Evolutionary conservation across 2,797 vertebrate genomes (phyloP), one percentile per base, ranked within the genome.

Genomic region (Momotus momota): DNA sequence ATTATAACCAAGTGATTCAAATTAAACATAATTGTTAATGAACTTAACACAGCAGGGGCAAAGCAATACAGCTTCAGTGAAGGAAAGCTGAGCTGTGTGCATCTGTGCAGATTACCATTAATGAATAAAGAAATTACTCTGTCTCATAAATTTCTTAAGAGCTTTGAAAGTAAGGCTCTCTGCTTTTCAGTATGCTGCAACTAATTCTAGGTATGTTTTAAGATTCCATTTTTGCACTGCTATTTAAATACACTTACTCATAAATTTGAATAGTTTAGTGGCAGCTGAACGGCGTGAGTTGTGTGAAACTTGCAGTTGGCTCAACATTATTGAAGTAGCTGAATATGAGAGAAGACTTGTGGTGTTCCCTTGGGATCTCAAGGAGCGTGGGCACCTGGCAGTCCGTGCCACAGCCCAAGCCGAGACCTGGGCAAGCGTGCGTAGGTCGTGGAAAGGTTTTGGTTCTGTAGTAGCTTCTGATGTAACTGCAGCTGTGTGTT

Each of bases 351-450:
- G 61, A 78, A 45, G 21, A 48, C 26, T n/a, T 72, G 17, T n/a
- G 69, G n/a, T 75, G 25, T 74, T 95, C 35, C 52, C 33, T 27
- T 29, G 43, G 43, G 43, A 43, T 61, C 41, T 58, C 17, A 22
- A 5, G 46, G 40, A 51, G 31, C 15, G 8, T 29, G 57, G 20
- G 21, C 41, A 52, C 14, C 22, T 27, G 41, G 48, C 54, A 72
- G n/a, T 19, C 52, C 51, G 64, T 55, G 93, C 62, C 41, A 7
- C 25, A 71, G 48, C 31, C 69, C 21, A 16, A 6, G 73, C 15
- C 0, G 2, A 57, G 66, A 52, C 26, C 67, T 60, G 60, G 35
- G 15, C 45, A 55, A 27, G 69, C 2, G 0, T 14, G 0, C 81
- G 20, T 64, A 2, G 43, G 35, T 58, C 29, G 17, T 12, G 35